Evolutionary conservation across 2,888 invertebrate genomes (phyloP), one percentile per base, ranked within the genome.

Genomic region (Carcina quercana): DNA sequence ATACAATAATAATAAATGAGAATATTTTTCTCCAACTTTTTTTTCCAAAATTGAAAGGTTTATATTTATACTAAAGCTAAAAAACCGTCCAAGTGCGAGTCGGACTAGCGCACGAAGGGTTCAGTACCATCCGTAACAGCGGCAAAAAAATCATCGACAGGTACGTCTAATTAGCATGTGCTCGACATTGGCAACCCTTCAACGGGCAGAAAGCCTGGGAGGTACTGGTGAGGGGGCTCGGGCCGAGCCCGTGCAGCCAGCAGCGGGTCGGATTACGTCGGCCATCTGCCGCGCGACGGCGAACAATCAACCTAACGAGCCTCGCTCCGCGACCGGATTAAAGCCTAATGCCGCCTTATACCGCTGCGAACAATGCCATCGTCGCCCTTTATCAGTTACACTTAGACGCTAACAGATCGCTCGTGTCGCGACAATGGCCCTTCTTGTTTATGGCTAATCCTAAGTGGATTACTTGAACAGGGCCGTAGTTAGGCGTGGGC

Each of bases 231-330:
- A 13, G 5, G 7, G 26, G 25, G 13, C 19, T 13, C 2, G 28
- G 28, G 26, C 13, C 26, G 37, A 43, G 48, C 45, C 41, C 46
- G 43, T 42, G 42, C 45, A 46, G 42, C 45, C 41, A 37, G 50
- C 42, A 47, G 49, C 60, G 69, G 64, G 59, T 78, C 73, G 78
- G 78, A 80, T 82, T 80, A 82, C 80, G 56, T 52, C 67, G 74
- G 68, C 74, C 80, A 80, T 78, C 78, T 82, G 80, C 75, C 57
- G 60, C 59, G 61, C 69, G 73, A 65, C 70, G 62, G 60, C 59
- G 73, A 70, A 82, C 82, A 82, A 82, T 80, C 80, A 75, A 59
- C 66, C 70, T 82, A 82, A 82, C 82, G 80, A 82, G 79, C 59
- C 62, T 56, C 63, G 67, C 70, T 67, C 71, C 73, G 74, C 62